Evolutionary conservation across 2,797 vertebrate species (phyloP), one percentile per base, ranked within the genome.

Genomic region (Phoeniculus purpureus): DNA sequence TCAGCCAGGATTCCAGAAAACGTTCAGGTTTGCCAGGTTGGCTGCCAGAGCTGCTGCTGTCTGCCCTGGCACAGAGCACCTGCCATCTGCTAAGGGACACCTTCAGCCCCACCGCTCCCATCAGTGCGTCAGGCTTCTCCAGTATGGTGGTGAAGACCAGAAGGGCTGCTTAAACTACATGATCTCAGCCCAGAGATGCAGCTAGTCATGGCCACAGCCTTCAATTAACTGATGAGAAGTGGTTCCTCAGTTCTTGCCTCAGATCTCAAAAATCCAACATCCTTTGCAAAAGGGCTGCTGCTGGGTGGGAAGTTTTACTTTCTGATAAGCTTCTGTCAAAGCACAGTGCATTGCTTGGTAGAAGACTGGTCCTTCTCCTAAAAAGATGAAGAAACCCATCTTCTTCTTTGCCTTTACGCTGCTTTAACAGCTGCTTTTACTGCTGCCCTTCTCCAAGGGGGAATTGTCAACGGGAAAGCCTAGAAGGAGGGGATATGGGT

Each of bases 61-160:
- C n/a, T 70, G 75, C 68, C 81, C 73, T 94, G 92, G 93, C 93
- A 87, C 1, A 0, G 79, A 48, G 31, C n/a, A 32, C 29, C 34
- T 82, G 85, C 87, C 90, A 87, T 85, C 92, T 93, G 93, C 82
- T 82, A 2, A 64, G 75, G 76, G 85, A 20, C 89, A 76, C 76
- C 74, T 72, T 76, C 75, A 87, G 50, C 59, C 43, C 43, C 34
- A 4, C 72, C 20, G 32, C 78, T 72, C 29, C 73, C 78, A 62
- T 62, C 81, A 71, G 34, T 1, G 3, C 15, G 8, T 2, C 68
- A 65, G 23, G 21, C 47, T 64, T 77, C 87, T 65, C 27, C 60
- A 47, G 0, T 17, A 26, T 56, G 19, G 22, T 58, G 47, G 0
- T 56, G 31, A 29, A 50, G 72, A 26, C 32, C 60, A 85, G 4